Percentiles rank a stretch among this genome's conserved stretches.
phyloP scores from a whole-genome alignment of 1,140 invertebrate genomes.

The Brachionus sp. region DNA sequence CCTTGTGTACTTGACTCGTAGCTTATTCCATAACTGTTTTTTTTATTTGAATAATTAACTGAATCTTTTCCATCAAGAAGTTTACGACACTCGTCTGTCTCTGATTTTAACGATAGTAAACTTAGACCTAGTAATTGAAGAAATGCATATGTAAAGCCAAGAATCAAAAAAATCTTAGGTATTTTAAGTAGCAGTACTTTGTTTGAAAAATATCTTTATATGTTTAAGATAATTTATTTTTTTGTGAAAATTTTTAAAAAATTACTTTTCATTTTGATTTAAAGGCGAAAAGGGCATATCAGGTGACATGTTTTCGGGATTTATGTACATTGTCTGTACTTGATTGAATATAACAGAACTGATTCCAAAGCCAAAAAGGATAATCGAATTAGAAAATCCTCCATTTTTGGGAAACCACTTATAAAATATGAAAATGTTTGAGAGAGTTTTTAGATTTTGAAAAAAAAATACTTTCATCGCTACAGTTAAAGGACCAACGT shows the following conservation, averaged over 20 bases:
- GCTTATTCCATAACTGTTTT: neutral
- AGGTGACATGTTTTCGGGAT: slow-evolving; percentile 57
- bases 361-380: slow-evolving; percentile 59
- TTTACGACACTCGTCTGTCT: neutral
- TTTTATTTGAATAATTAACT: neutral
- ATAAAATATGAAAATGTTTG: neutral
- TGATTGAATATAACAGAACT: slow-evolving; percentile 59
- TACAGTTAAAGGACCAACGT: slow-evolving; percentile 56
- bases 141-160: slow-evolving; percentile 54
- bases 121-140: slow-evolving; percentile 55
- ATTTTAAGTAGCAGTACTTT: slow-evolving; percentile 54
- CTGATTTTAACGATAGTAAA: neutral
- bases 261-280: slow-evolving; percentile 45
- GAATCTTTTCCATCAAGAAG: neutral
- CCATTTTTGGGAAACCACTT: slow-evolving; percentile 60
- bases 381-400: slow-evolving; percentile 59
- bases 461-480: slow-evolving; percentile 56
- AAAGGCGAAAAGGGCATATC: slow-evolving; percentile 42
- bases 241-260: neutral
- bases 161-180: slow-evolving; percentile 55
- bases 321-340: slow-evolving; percentile 59
- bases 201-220: slow-evolving; percentile 58
- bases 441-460: neutral
- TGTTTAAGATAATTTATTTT: too few species aligned
- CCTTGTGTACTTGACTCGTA: neutral